Evolutionary conservation across 2,888 invertebrate genomes (phyloP).

Genomic region (Galeruca laticollis): DNA sequence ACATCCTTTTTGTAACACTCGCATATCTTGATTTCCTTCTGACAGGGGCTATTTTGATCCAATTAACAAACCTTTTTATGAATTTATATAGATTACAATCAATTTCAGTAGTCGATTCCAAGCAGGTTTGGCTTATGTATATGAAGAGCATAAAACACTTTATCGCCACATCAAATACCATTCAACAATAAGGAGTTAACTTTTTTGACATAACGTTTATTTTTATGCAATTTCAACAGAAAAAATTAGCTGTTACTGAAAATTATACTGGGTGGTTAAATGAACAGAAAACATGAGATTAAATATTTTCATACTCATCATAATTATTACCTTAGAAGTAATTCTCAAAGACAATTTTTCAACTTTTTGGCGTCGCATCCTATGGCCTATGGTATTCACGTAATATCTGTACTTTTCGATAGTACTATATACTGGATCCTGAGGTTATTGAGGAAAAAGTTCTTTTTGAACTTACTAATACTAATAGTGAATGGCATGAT

Average conservation of each 20-base stretch:
- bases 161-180: constrained; percentile 26
- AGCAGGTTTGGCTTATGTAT: constrained; percentile 28
- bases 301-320: neutral
- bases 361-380: neutral
- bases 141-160: constrained; percentile 24
- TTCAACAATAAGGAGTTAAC: constrained; percentile 15
- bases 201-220: neutral
- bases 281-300: neutral
- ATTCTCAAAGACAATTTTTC: neutral
- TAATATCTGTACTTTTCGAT: no score
- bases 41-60: constrained; percentile 40
- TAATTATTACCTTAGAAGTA: neutral
- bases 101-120: constrained; percentile 30
- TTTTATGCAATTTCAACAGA: neutral
- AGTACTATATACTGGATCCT: no score
- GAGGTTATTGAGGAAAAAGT: no score
- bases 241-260: neutral
- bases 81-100: constrained; percentile 42
- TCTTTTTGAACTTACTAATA: no score
- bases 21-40: constrained; percentile 31
- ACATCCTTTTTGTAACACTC: constrained; percentile 10
- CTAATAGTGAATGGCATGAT: no score
- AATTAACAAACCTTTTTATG: constrained; percentile 42
- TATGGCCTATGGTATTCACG: no score
- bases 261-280: neutral